Base-by-base conservation (phyloP, 2,888 invertebrate species). In the Aproaerema taeniolella region DNA sequence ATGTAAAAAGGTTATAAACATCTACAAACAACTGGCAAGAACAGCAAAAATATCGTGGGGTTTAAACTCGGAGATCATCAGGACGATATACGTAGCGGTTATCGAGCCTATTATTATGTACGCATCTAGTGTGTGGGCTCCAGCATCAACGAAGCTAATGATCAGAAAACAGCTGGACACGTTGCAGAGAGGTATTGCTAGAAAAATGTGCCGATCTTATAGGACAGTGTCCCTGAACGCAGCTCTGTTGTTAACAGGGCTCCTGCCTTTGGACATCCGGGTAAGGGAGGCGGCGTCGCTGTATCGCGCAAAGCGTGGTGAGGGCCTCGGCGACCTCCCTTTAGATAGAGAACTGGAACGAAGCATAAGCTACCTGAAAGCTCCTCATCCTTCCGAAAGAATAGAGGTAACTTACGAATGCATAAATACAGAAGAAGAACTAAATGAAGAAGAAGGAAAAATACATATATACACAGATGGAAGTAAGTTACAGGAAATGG, bases 271-370 rank as follows among this genome's bases (percentile, higher is more conserved):
- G 2, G 30, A 30, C 13, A 3, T 30, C 2, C 30, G 30, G 1
- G 13, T 30, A 5, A 32, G 20, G 1, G 53, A 57, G 28, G 41
- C 37, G 9, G 45, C 46, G 1, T 2, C 42, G 1, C 34, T 52
- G 6, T 54, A 50, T 14, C 45, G 42, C 32, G 42, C 36, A 1
- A 51, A 32, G 39, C 48, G 32, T 13, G 49, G 10, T 1, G 30
- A 12, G 8, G 2, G 2, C 10, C 13, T 3, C 6, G 5, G 5
- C 1, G 13, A 6, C 6, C n/a, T 47, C n/a, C 43, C 33, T n/a
- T n/a, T n/a, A 3, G 53, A 43, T 2, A 14, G 43, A 8, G 42
- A 47, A 24, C 16, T 52, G 0, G 58, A 55, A 17, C 13, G 9
- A 4, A 31, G 38, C 37, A 11, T 30, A 1, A 4, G 15, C 2